Percentiles rank a stretch among this genome's conserved stretches.
These are phyloP conservation scores for Ctenopoma kingsleyae DNA, from an alignment of 2,797 vertebrate species.

Conservation along the genomic window DNA sequence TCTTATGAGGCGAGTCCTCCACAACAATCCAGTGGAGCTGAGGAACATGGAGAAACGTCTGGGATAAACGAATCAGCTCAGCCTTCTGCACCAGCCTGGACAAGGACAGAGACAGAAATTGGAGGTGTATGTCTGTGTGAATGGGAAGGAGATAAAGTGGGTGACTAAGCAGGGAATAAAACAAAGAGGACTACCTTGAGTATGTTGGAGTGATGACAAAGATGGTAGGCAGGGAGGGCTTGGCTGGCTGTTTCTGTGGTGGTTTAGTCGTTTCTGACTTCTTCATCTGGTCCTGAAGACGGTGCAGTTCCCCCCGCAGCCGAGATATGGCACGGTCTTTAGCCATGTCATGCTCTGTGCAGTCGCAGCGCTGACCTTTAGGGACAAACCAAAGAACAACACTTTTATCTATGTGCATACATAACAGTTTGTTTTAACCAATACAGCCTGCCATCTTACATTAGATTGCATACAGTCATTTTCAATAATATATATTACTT, in stretches of 20 bases:
- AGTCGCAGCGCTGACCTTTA: conserved; percentile 92
- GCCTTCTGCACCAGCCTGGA: conserved; percentile 87
- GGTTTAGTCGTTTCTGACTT: conserved; percentile 76
- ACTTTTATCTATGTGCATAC: not conserved
- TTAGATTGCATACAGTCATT: not conserved
- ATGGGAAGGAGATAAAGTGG: too few relatives aligned
- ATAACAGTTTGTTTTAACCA: not conserved
- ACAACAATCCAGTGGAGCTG: conserved; percentile 88
- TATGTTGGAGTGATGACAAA: conserved; percentile 93
- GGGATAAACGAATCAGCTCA: conserved; percentile 85
- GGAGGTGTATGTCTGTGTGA: not conserved
- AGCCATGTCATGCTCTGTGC: conserved; percentile 81
- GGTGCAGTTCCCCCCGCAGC: conserved; percentile 85
- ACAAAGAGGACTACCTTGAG: conserved; percentile 74
- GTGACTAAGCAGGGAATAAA: accelerated
- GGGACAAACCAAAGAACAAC: not conserved
- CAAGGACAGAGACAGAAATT: conserved; percentile 8
- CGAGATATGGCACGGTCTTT: conserved; percentile 88
- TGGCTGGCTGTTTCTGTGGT: conserved; percentile 57
- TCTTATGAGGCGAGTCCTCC: conserved; percentile 83
- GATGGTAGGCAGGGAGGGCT: conserved; percentile 79
- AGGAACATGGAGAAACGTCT: conserved; percentile 87
- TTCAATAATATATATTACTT: not conserved
- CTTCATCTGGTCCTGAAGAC: conserved; percentile 81
- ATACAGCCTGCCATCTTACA: not conserved